phyloP scores from a whole-genome alignment of 2,113 vertebrate genomes.

The Phaetusa simplex region DNA sequence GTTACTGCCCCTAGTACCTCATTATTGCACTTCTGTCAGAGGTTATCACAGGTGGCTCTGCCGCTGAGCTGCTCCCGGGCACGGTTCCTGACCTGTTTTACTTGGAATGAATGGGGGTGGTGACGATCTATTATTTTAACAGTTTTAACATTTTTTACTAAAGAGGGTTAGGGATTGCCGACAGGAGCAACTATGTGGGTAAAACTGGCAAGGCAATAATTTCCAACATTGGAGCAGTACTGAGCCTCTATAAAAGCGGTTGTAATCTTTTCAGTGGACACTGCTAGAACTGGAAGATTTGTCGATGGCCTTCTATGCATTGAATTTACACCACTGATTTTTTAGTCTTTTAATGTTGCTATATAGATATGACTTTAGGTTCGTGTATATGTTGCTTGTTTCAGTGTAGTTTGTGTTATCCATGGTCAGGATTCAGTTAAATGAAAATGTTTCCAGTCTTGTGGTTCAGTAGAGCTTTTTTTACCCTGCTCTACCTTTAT shows the following conservation, averaged over 20 bases:
- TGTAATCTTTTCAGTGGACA: not conserved
- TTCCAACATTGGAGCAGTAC: not conserved
- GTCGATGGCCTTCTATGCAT: not conserved
- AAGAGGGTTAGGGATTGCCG: not conserved
- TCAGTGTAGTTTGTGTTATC: not conserved
- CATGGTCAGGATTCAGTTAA: not conserved
- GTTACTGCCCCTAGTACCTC: not conserved
- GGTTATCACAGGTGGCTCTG: not conserved
- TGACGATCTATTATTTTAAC: not conserved
- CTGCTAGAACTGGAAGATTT: not conserved
- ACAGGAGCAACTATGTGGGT: not conserved
- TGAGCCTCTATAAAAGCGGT: not conserved
- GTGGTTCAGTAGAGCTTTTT: not conserved
- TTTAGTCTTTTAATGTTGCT: not conserved
- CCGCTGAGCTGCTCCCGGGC: not conserved
- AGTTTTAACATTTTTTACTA: not conserved
- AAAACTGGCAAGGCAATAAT: not conserved
- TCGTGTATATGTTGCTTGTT: not conserved
- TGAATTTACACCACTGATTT: not conserved
- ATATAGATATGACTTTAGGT: not conserved
- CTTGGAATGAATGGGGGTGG: not conserved
- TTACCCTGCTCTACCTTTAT: not conserved
- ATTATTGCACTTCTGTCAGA: not conserved
- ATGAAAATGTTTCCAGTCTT: not conserved
- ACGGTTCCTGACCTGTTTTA: not conserved